Conservation (phyloP, 2,888 invertebrate species). For the Drosophila bunnanda region DNA sequence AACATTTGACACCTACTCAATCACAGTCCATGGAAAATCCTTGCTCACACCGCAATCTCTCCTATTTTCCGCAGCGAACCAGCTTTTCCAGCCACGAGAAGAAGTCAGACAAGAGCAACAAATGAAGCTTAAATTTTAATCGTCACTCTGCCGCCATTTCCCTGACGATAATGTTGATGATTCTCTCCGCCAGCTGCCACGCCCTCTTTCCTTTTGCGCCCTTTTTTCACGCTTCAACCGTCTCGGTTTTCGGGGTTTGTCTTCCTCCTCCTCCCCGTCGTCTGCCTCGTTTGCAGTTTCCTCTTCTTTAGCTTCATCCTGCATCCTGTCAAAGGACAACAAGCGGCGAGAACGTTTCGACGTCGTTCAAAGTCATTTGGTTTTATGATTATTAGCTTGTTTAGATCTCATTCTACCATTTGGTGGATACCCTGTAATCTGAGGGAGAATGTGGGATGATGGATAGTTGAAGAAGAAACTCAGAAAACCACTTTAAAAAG, state of each 20-base stretch:
- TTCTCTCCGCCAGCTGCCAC: conserved; percentile 58
- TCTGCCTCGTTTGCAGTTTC: conserved; percentile 19
- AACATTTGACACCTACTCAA: conserved; percentile 70
- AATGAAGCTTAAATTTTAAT: conserved; percentile 80
- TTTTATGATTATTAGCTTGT: conserved; percentile 84
- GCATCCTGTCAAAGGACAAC: conserved; percentile 44
- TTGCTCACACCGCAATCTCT: conserved; percentile 9
- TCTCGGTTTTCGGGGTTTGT: conserved; percentile 7
- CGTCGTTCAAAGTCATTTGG: conserved; percentile 82
- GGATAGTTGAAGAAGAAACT: neutral
- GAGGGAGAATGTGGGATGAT: neutral
- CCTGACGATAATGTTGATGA: conserved; percentile 77
- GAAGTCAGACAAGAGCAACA: conserved; percentile 55
- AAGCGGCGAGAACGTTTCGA: conserved; percentile 48
- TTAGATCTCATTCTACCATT: conserved; percentile 71
- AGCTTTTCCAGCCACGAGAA: conserved; percentile 3
- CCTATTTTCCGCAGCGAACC: conserved; percentile 18
- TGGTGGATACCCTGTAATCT: conserved; percentile 26
- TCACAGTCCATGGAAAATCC: conserved; percentile 40
- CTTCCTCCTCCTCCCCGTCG: conserved; percentile 2
- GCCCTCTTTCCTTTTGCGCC: conserved; percentile 1
- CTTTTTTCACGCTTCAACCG: conserved; percentile 26
- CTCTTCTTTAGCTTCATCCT: conserved; percentile 29
- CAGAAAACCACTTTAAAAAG: accelerated
- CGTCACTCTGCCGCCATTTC: conserved; percentile 65